Percentiles rank a stretch among this genome's conserved stretches.
Conservation (phyloP, 1,140 invertebrate genomes). For the Scylla paramamosain region DNA sequence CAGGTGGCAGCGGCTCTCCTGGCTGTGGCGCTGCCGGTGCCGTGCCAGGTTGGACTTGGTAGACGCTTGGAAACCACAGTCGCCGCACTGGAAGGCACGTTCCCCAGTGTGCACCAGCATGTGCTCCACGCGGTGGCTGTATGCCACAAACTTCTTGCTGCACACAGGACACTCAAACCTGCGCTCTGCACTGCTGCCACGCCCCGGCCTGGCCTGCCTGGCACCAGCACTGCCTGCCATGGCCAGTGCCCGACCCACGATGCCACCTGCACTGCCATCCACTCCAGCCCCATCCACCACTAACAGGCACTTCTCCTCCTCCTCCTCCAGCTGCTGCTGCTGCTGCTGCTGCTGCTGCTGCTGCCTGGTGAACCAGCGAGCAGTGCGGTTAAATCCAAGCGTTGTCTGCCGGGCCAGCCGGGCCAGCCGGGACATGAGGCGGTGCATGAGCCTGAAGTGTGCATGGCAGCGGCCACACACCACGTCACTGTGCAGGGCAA, state of each 20-base stretch:
- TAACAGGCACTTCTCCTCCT: conserved; percentile 35
- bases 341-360: neutral
- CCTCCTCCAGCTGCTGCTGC: neutral
- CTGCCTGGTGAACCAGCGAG: conserved; percentile 1
- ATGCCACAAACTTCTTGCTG: conserved; percentile 57
- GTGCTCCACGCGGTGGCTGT: conserved; percentile 69
- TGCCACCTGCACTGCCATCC: conserved; percentile 40
- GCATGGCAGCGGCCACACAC: conserved; percentile 50
- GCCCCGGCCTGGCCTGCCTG: neutral
- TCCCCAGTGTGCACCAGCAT: conserved; percentile 66
- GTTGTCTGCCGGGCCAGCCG: conserved; percentile 32
- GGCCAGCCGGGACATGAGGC: conserved; percentile 2
- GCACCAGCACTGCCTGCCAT: neutral
- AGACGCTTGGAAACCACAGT: conserved; percentile 46
- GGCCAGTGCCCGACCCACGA: conserved; percentile 47
- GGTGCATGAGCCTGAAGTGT: conserved; percentile 33
- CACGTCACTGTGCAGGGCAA: conserved; percentile 27
- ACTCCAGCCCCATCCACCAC: conserved; percentile 29
- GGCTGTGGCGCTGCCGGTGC: conserved; percentile 56
- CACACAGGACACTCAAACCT: conserved; percentile 61
- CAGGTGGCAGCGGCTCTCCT: conserved; percentile 30
- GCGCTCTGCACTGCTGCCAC: neutral
- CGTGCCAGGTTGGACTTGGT: conserved; percentile 66
- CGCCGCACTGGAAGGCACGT: conserved; percentile 47
- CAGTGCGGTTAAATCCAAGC: conserved; percentile 35